These are phyloP conservation scores for Xiphophorus hellerii DNA, from an alignment of 2,113 vertebrate species.

Conservation along the genomic window DNA sequence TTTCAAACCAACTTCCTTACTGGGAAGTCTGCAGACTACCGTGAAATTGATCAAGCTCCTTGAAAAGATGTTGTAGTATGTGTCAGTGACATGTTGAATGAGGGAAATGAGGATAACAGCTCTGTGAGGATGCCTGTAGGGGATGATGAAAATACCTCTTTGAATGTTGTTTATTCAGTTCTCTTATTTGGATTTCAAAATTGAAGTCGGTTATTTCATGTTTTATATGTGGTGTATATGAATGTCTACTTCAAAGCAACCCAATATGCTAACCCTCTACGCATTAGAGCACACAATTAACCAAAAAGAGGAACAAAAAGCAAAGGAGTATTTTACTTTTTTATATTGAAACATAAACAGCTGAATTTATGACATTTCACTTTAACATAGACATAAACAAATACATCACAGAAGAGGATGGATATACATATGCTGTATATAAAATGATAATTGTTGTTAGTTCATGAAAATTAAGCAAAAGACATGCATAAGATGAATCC, in stretches of 20 bases:
- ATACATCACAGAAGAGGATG: no score
- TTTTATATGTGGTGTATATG: background rate
- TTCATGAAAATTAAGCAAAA: no score
- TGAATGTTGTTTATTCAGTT: conserved; percentile 24
- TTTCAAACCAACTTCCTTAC: conserved; percentile 64
- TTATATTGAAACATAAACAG: background rate
- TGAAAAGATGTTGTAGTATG: conserved; percentile 45
- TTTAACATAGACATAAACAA: no score
- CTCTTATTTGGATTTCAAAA: background rate
- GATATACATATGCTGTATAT: no score
- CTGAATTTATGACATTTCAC: no score
- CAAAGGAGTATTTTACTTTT: background rate
- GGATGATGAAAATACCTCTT: conserved; percentile 12
- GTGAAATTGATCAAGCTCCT: conserved; percentile 68
- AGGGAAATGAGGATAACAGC: conserved; percentile 40
- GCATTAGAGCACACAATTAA: no score
- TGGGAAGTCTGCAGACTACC: conserved; percentile 61
- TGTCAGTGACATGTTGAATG: conserved; percentile 44
- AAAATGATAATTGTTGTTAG: no score
- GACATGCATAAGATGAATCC: background rate
- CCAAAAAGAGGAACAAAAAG: background rate
- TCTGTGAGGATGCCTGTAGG: conserved; percentile 33
- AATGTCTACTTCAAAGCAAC: no score
- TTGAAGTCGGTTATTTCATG: background rate
- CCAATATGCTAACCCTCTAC: no score